Conservation (phyloP, 2,797 vertebrate genomes). For the Jordanella pulchra region DNA sequence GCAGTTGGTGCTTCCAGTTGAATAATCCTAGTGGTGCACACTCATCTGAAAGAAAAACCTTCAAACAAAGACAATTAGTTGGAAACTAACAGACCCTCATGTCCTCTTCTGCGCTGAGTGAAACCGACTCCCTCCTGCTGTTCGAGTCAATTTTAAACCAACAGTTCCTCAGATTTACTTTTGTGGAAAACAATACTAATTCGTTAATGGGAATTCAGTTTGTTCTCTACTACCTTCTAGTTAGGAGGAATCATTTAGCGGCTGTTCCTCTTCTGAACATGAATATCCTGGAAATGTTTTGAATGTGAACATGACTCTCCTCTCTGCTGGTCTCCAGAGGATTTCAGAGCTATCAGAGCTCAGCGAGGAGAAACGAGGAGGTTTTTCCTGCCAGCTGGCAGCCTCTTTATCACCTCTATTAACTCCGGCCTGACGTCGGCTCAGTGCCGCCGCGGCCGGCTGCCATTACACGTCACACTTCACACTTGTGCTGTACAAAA, state of each 20-base stretch:
- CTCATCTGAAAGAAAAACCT: constrained; percentile 9
- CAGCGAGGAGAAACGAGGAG: constrained; percentile 14
- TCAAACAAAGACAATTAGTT: constrained; percentile 8
- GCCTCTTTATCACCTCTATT: constrained; percentile 70
- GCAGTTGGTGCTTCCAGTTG: neutral
- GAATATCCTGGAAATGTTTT: constrained; percentile 9
- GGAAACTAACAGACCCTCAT: neutral
- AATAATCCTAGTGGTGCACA: neutral
- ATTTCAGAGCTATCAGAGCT: constrained; percentile 29
- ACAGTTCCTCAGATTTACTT: neutral
- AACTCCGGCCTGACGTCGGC: constrained; percentile 35
- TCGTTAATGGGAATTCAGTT: neutral
- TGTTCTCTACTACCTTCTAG: neutral
- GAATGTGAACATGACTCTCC: neutral
- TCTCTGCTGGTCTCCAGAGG: constrained; percentile 6
- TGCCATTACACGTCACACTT: constrained; percentile 26
- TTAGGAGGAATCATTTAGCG: neutral
- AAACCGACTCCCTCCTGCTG: neutral
- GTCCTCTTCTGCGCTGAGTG: neutral
- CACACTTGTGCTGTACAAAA: constrained; percentile 30
- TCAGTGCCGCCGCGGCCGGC: constrained; percentile 10
- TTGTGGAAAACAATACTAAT: neutral
- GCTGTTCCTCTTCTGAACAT: constrained; percentile 1
- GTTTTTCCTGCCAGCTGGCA: constrained; percentile 65
- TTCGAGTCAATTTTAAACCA: neutral